Evolutionary conservation across 2,113 vertebrate genomes (phyloP).

Genomic region (Aphelocoma coerulescens): DNA sequence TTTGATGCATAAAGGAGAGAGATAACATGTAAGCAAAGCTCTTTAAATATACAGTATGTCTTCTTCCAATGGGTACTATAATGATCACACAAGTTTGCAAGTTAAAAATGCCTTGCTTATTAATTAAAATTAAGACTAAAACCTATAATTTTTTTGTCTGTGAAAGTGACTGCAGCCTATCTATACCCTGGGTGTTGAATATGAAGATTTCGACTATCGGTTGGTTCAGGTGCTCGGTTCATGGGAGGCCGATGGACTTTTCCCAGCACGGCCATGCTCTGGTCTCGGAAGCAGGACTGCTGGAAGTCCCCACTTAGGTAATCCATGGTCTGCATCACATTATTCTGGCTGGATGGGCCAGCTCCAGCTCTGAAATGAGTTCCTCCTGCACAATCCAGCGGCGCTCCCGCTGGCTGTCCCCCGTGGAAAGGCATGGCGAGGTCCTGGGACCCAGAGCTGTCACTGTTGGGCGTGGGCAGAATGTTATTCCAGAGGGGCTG

Average conservation of each 20-base stretch:
- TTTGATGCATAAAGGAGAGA: slow-evolving; percentile 10
- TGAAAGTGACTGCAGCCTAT: slow-evolving; percentile 85
- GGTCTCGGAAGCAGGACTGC: slow-evolving; percentile 96
- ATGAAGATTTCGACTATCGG: slow-evolving; percentile 89
- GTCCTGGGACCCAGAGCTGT: slow-evolving; percentile 99
- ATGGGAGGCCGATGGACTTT: slow-evolving; percentile 93
- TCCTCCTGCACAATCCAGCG: slow-evolving; percentile 87
- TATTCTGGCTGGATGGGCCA: slow-evolving; percentile 85
- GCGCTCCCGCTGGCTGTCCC: slow-evolving; percentile 80
- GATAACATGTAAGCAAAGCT: slow-evolving; percentile 28
- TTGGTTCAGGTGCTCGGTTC: slow-evolving; percentile 86
- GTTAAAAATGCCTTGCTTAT: slow-evolving; percentile 74
- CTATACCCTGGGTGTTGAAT: slow-evolving; percentile 98
- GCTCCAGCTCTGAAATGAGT: slow-evolving; percentile 89
- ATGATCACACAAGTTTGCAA: slow-evolving; percentile 79
- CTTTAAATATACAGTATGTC: slow-evolving; percentile 26
- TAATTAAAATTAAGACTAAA: slow-evolving; percentile 78
- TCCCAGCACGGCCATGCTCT: slow-evolving; percentile 91
- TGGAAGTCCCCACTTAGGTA: slow-evolving; percentile 96
- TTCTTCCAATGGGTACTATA: slow-evolving; percentile 51
- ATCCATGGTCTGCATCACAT: slow-evolving; percentile 95
- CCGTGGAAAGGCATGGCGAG: slow-evolving; percentile 90
- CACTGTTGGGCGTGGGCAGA: slow-evolving; percentile 96
- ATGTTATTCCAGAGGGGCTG: slow-evolving; percentile 96
- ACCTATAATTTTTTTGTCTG: slow-evolving; percentile 58